phyloP scores from a whole-genome alignment of 1,140 invertebrate genomes.

The Aphelinus certus region DNA sequence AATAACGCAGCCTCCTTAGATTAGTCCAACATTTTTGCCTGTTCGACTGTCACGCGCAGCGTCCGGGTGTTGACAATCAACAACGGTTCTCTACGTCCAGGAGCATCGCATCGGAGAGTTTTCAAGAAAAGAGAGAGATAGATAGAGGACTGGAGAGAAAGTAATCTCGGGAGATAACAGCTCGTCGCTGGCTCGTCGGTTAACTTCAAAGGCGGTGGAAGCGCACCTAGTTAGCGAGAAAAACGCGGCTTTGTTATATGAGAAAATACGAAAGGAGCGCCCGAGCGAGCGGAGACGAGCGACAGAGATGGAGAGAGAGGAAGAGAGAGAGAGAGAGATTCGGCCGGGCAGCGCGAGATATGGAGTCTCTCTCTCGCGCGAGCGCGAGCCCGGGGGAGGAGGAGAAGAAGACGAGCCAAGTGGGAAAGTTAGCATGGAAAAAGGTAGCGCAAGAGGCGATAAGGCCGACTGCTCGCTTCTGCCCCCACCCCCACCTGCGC shows the following conservation, averaged over 20 bases:
- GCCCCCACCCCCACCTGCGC: background rate
- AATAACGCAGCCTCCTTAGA: no score
- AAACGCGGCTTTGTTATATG: background rate
- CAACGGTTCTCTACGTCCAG: background rate
- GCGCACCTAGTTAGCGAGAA: conserved; percentile 2
- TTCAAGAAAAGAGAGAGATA: background rate
- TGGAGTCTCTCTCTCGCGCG: no score
- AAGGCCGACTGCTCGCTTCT: background rate
- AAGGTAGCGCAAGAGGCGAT: conserved; percentile 10
- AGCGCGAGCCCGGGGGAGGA: background rate
- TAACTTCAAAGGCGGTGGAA: conserved; percentile 26
- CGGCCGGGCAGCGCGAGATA: no score
- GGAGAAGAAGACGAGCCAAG: background rate
- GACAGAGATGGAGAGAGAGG: no score
- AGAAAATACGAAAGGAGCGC: no score
- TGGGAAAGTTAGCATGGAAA: conserved; percentile 4
- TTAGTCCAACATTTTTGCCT: no score
- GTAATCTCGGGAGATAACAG: conserved; percentile 39
- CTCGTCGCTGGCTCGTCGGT: conserved; percentile 21
- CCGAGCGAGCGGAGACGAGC: no score
- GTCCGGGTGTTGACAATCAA: background rate
- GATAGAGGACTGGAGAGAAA: background rate
- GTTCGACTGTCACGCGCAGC: no score
- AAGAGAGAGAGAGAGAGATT: no score
- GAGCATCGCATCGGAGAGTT: background rate